Conservation (phyloP, 2,797 vertebrate species). For the Dromococcyx pavoninus region DNA sequence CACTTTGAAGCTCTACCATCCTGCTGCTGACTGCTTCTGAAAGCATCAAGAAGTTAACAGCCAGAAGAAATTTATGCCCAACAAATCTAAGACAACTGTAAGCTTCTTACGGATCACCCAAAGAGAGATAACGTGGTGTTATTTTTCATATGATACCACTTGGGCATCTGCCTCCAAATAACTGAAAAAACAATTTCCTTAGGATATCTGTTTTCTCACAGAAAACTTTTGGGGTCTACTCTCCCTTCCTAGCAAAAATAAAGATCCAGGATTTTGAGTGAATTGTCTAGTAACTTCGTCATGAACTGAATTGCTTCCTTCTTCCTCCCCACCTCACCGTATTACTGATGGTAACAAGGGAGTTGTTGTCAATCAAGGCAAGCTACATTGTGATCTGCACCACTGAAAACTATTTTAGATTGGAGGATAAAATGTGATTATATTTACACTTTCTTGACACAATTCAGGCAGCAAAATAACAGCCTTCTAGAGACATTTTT, state of each 20-base stretch:
- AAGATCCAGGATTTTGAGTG: constrained; percentile 33
- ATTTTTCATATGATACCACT: not conserved
- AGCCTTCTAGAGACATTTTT: constrained; percentile 74
- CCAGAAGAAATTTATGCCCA: not conserved
- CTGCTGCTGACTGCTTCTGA: not conserved
- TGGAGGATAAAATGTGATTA: constrained; percentile 79
- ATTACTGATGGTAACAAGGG: constrained; percentile 73
- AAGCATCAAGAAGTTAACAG: not conserved
- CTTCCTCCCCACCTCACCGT: constrained; percentile 42
- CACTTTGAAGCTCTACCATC: not conserved
- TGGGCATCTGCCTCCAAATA: not conserved
- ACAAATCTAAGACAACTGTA: not conserved
- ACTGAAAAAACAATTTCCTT: not conserved
- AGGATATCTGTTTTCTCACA: not conserved
- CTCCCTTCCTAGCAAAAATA: constrained; percentile 22
- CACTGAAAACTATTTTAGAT: constrained; percentile 77
- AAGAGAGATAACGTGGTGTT: accelerated
- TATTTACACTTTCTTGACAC: constrained; percentile 80
- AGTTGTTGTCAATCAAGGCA: constrained; percentile 78
- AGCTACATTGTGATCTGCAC: constrained; percentile 73
- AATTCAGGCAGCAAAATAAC: constrained; percentile 78
- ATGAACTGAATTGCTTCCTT: constrained; percentile 31
- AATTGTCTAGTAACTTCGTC: constrained; percentile 67
- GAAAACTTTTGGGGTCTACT: not conserved
- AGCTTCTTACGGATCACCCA: not conserved